phyloP scores from a whole-genome alignment of 2,888 invertebrate genomes.

The Camptogramma bilineatum region DNA sequence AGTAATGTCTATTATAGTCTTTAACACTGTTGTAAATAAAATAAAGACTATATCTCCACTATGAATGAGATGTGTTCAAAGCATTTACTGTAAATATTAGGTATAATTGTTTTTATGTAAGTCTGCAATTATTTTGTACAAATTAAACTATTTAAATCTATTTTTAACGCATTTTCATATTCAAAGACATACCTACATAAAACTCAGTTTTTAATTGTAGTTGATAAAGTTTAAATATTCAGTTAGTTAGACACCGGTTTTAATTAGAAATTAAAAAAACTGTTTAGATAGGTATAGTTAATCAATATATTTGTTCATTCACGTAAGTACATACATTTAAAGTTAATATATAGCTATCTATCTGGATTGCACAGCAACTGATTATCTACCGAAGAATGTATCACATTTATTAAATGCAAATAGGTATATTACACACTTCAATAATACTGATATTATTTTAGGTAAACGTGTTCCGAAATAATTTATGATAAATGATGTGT shows the following conservation, averaged over 20 bases:
- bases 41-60: neutral
- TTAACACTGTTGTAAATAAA: slow-evolving; percentile 7
- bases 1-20: neutral
- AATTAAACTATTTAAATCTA: slow-evolving; percentile 30
- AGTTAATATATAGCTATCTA: slow-evolving; percentile 28
- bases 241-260: no score
- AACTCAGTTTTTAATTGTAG: no score
- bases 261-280: neutral
- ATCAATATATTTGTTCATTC: slow-evolving; percentile 19
- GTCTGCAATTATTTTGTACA: slow-evolving; percentile 23
- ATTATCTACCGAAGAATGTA: slow-evolving; percentile 29
- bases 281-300: neutral
- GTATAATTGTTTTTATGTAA: slow-evolving; percentile 27
- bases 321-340: slow-evolving; percentile 17
- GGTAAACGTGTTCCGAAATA: neutral
- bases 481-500: neutral
- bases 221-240: no score
- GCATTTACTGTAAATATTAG: slow-evolving; percentile 68
- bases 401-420: slow-evolving; percentile 22
- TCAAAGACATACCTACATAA: no score
- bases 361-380: slow-evolving; percentile 45
- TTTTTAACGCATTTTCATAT: neutral
- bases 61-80: slow-evolving; percentile 39
- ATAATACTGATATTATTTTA: neutral
- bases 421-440: neutral